Evolutionary conservation across 1,140 invertebrate genomes (phyloP), one percentile per base, ranked within the genome.

Genomic region (Pseudoatta argentina): DNA sequence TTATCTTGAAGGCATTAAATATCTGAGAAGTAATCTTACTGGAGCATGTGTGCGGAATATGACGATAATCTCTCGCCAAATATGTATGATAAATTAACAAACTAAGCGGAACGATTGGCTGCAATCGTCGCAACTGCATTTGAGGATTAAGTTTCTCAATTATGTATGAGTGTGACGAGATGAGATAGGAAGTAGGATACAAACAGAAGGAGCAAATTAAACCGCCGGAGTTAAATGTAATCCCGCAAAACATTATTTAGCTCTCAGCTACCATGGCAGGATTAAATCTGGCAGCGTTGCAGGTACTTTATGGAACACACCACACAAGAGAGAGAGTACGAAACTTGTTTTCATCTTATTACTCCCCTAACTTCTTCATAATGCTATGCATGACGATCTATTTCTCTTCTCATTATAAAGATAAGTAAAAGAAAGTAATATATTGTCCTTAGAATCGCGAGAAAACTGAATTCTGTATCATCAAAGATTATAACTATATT

Each of bases 181-280:
- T 69, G 63, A 69, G 44, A 81, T 69, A 69, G 77, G 44, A 81
- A 71, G 64, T 51, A 69, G 77, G 51, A 71, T 71, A 67, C 77
- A 81, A 81, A 81, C 66, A 81, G 77, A 51, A 69, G 77, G 30
- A 81, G 64, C 77, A 69, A 81, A 81, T 81, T 81, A 81, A 81
- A 81, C 77, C 77, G 48, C 64, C 21, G 16, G 77, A 81, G 77
- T 81, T 71, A 71, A 69, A 71, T 55, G 77, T 81, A 81, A 69
- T 71, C 66, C 77, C 77, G 44, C 64, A 81, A 81, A 81, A 81
- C 77, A 81, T 81, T 71, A 69, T 71, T 81, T 71, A 81, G 77
- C 64, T 81, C 77, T 79, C 77, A 79, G 63, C 63, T 79, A 53
- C 77, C 51, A 71, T 81, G 30, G 64, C 3, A 24, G 77, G 30